These are phyloP conservation scores for Menura novaehollandiae DNA, from an alignment of 2,113 vertebrate species.

Conservation along the genomic window DNA sequence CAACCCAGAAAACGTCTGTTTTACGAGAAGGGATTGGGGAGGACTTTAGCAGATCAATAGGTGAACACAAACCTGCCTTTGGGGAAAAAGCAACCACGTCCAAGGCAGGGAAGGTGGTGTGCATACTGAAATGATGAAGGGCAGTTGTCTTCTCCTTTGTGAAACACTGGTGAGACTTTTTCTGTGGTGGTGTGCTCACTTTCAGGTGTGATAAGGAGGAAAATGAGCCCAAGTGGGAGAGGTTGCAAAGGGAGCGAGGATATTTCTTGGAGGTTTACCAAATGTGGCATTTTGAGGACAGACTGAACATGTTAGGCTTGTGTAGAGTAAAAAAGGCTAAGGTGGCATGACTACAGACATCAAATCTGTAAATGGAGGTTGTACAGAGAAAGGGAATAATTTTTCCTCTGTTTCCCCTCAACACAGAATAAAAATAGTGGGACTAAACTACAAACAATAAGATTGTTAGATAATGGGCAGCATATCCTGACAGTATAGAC, in stretches of 20 bases:
- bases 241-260: background rate
- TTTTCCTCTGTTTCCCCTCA: background rate
- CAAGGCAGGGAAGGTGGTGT: background rate
- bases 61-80: background rate
- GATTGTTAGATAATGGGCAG: background rate
- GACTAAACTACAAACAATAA: background rate
- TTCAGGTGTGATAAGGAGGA: background rate
- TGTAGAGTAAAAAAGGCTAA: background rate
- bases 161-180: background rate
- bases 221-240: background rate
- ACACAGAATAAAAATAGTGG: background rate
- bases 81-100: background rate
- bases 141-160: background rate
- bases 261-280: background rate
- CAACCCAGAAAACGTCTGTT: background rate
- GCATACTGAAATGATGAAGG: background rate
- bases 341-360: background rate
- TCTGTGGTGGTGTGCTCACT: rapidly evolving
- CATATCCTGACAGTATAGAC: background rate
- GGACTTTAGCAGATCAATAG: background rate
- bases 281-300: background rate
- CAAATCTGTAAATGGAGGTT: background rate
- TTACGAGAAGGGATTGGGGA: background rate
- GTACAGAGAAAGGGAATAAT: background rate
- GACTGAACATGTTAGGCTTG: background rate